Percentiles rank a stretch among this genome's conserved stretches.
These are phyloP conservation scores for Hartigia nigra DNA, from an alignment of 2,888 invertebrate genomes.

Conservation along the genomic window DNA sequence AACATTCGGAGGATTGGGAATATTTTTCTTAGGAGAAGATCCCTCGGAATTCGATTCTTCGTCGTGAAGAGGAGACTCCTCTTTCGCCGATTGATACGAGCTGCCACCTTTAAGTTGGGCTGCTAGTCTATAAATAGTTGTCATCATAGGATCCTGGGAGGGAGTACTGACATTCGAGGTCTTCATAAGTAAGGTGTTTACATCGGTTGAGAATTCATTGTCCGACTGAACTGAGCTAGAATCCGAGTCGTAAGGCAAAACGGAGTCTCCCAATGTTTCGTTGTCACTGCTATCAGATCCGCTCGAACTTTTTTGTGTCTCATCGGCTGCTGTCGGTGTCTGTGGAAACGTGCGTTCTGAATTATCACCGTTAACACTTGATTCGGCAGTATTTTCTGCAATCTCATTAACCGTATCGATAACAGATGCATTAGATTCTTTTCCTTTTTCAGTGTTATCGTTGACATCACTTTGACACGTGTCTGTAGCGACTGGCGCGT, in stretches of 20 bases:
- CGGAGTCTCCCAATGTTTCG: constrained; percentile 26
- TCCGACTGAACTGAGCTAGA: constrained; percentile 56
- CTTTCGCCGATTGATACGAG: constrained; percentile 17
- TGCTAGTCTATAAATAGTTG: constrained; percentile 61
- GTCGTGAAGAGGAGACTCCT: constrained; percentile 3
- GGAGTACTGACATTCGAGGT: constrained; percentile 47
- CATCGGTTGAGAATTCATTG: constrained; percentile 49
- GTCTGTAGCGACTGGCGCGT: neutral
- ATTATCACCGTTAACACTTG: constrained; percentile 20
- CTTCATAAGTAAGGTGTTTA: constrained; percentile 54
- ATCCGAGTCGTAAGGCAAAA: constrained; percentile 48
- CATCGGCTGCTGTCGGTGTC: constrained; percentile 40
- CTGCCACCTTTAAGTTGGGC: constrained; percentile 57
- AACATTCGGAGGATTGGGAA: constrained; percentile 41
- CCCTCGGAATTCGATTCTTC: constrained; percentile 29
- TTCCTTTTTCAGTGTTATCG: neutral
- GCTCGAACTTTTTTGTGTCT: constrained; percentile 35
- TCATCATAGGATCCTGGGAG: constrained; percentile 54
- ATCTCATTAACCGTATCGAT: neutral
- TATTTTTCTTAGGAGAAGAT: constrained; percentile 16
- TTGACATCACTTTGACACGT: neutral
- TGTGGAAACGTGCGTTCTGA: constrained; percentile 43
- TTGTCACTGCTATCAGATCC: constrained; percentile 47
- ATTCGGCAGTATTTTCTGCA: neutral
- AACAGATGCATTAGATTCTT: neutral